phyloP scores from a whole-genome alignment of 2,113 vertebrate species.

The Emydocephalus ijimae region DNA sequence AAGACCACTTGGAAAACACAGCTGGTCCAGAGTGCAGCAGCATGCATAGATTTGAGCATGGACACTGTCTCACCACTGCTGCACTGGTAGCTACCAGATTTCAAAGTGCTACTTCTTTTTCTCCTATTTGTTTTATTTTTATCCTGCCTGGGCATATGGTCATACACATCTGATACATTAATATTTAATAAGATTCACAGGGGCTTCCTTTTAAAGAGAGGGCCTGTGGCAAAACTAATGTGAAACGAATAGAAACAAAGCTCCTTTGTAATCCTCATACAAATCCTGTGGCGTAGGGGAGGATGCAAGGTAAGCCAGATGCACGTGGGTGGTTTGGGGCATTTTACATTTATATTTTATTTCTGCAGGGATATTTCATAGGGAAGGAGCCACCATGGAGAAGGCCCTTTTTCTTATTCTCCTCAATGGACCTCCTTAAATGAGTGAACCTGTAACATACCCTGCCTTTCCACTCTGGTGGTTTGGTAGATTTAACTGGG shows the following conservation, averaged over 20 bases:
- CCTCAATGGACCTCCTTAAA: background rate
- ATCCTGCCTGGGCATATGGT: background rate
- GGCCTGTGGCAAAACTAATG: background rate
- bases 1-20: background rate
- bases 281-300: background rate
- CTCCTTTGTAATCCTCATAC: background rate
- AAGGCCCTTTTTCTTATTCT: background rate
- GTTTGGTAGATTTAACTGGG: background rate
- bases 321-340: background rate
- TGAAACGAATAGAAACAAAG: background rate
- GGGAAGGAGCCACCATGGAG: background rate
- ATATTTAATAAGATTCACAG: background rate
- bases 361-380: background rate
- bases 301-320: background rate
- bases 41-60: background rate
- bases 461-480: background rate
- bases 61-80: background rate
- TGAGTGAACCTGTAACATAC: background rate
- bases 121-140: background rate
- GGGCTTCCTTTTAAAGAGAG: background rate
- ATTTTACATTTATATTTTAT: background rate
- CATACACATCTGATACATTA: background rate
- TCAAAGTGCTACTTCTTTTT: background rate
- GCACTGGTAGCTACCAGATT: background rate
- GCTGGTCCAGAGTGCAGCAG: background rate